These are phyloP conservation scores for Hoplostethus mediterraneus DNA, from an alignment of 2,797 vertebrate species.

Conservation along the genomic window DNA sequence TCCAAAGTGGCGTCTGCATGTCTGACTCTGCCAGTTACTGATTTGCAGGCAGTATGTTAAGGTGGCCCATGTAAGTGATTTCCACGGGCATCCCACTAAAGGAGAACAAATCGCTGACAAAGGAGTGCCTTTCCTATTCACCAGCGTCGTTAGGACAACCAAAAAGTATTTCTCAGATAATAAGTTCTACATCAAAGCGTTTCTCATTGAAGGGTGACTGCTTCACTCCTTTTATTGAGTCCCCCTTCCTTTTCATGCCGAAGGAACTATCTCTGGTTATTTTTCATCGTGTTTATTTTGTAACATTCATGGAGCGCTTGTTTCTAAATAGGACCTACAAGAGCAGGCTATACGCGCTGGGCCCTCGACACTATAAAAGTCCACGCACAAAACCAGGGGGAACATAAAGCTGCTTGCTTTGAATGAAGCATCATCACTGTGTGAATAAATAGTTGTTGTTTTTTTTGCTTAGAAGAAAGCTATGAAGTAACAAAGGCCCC, in stretches of 20 bases:
- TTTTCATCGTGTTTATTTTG: conserved; percentile 99
- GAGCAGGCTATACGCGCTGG: conserved; percentile 77
- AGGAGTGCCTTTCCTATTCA: conserved; percentile 97
- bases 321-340: conserved; percentile 93
- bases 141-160: conserved; percentile 99
- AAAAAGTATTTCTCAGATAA: conserved; percentile 97
- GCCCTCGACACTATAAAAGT: conserved; percentile 75
- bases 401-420: conserved; percentile 59
- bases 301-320: conserved; percentile 93
- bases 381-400: conserved; percentile 56
- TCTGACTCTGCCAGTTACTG: conserved; percentile 98
- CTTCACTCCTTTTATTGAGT: conserved; percentile 97
- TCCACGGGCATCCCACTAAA: conserved; percentile 97
- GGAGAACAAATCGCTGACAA: conserved; percentile 99
- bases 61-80: conserved; percentile 98
- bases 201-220: conserved; percentile 94
- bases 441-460: conserved; percentile 53
- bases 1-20: conserved; percentile 96
- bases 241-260: conserved; percentile 86
- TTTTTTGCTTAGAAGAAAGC: conserved; percentile 66
- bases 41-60: conserved; percentile 97
- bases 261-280: conserved; percentile 95
- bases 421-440: conserved; percentile 61
- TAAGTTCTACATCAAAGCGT: conserved; percentile 99
- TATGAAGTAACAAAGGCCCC: conserved; percentile 79